Evolutionary conservation across 2,113 vertebrate genomes (phyloP).

Genomic region (Ptilorrhoa leucosticta): DNA sequence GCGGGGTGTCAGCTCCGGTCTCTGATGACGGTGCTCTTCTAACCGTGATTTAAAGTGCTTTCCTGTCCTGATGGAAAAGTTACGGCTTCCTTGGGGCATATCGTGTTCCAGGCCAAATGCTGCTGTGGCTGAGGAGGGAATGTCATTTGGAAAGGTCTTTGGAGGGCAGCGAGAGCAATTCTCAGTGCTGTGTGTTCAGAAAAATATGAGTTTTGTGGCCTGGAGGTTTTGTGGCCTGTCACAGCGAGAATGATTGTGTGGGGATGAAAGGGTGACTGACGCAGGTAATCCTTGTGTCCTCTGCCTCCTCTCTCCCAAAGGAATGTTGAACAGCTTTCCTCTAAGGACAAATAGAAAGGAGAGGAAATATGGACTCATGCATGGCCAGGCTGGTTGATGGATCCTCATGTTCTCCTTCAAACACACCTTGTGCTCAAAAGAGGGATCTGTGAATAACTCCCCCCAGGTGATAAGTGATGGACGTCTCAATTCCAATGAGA

Average conservation of each 20-base stretch:
- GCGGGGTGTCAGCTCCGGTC: background rate
- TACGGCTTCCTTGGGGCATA: background rate
- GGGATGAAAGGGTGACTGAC: background rate
- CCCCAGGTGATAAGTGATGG: background rate
- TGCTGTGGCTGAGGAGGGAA: background rate
- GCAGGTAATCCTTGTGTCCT: fast-evolving
- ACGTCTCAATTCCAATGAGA: background rate
- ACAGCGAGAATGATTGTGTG: background rate
- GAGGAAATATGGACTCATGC: background rate
- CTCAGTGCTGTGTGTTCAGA: background rate
- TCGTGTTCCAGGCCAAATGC: background rate
- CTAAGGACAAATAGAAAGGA: background rate
- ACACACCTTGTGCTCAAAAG: background rate
- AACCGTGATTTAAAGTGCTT: background rate
- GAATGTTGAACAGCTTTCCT: background rate
- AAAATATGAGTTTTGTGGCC: background rate
- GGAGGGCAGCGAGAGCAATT: background rate
- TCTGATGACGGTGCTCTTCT: background rate
- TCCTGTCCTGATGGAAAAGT: background rate
- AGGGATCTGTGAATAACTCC: background rate
- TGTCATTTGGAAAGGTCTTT: background rate
- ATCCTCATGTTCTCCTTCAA: background rate
- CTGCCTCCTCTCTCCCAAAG: background rate
- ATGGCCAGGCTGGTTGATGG: background rate
- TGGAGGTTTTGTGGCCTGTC: background rate